These are phyloP conservation scores for Pachyseris speciosa DNA, from an alignment of 64 coral and sea anemone species.

Conservation along the genomic window DNA sequence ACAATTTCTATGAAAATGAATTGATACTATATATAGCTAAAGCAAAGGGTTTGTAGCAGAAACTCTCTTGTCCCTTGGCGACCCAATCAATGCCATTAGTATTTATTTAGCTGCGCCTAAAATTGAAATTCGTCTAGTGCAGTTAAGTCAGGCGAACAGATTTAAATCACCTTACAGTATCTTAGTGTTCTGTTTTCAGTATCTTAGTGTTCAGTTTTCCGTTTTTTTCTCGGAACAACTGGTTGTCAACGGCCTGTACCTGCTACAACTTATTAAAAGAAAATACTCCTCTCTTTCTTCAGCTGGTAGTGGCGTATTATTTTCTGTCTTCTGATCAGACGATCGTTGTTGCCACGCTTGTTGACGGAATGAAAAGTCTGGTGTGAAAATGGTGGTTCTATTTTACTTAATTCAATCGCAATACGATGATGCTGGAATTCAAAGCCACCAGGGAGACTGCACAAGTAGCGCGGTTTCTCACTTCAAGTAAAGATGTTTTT, in stretches of 20 bases:
- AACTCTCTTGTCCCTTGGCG: background rate
- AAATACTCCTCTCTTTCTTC: background rate
- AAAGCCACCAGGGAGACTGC: background rate
- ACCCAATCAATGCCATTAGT: background rate
- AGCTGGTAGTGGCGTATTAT: background rate
- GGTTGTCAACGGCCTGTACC: conserved; percentile 39
- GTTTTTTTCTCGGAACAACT: background rate
- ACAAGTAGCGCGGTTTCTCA: background rate
- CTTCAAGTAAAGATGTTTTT: background rate
- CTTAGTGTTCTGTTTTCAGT: background rate
- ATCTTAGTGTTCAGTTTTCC: background rate
- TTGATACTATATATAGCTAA: background rate
- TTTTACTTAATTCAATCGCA: background rate
- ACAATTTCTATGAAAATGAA: conserved; percentile 1
- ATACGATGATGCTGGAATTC: background rate
- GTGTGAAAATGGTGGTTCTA: conserved; percentile 7
- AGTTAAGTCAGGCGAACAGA: background rate
- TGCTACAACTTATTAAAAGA: conserved; percentile 23
- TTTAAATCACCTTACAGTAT: conserved; percentile 3
- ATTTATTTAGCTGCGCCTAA: background rate
- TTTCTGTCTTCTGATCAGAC: conserved; percentile 15
- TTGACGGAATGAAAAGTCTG: background rate
- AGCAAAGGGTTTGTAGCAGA: background rate
- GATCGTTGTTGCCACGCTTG: conserved; percentile 19
- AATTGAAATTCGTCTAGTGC: background rate